Conservation (phyloP, 2,113 vertebrate genomes). For the Zosterops lateralis region DNA sequence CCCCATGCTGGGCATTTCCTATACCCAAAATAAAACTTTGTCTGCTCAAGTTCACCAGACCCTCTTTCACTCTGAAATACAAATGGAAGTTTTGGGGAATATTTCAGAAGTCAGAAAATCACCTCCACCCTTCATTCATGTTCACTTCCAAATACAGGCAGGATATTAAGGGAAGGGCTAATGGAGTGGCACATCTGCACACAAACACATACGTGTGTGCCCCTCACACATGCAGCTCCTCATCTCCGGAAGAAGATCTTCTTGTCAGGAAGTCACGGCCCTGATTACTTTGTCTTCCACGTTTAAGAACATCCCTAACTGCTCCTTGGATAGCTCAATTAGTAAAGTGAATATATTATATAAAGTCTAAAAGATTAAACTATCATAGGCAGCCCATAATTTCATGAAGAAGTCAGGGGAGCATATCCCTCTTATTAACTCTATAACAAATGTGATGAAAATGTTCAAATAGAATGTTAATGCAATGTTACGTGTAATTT, state of each 20-base stretch:
- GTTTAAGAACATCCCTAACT: constrained; percentile 84
- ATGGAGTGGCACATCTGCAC: neutral
- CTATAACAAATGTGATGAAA: constrained; percentile 98
- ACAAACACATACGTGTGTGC: neutral
- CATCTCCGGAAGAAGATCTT: constrained; percentile 72
- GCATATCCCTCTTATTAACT: constrained; percentile 99
- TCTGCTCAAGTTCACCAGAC: neutral
- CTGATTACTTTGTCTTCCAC: constrained; percentile 79
- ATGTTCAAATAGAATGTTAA: constrained; percentile 99
- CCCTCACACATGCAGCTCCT: constrained; percentile 8
- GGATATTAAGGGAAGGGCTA: neutral
- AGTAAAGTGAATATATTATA: constrained; percentile 98
- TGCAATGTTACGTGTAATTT: constrained; percentile 98
- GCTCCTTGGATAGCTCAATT: constrained; percentile 93
- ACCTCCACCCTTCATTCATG: neutral
- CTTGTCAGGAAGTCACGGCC: constrained; percentile 77
- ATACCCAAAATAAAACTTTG: neutral
- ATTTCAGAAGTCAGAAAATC: neutral
- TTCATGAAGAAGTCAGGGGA: constrained; percentile 99
- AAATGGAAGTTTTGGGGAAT: neutral
- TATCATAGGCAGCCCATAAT: constrained; percentile 99
- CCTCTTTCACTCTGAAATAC: neutral
- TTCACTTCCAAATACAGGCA: neutral
- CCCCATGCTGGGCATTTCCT: neutral
- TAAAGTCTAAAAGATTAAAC: constrained; percentile 99